These are phyloP conservation scores for Drosophila prosaltans DNA, from an alignment of 1,140 invertebrate genomes.

Conservation along the genomic window DNA sequence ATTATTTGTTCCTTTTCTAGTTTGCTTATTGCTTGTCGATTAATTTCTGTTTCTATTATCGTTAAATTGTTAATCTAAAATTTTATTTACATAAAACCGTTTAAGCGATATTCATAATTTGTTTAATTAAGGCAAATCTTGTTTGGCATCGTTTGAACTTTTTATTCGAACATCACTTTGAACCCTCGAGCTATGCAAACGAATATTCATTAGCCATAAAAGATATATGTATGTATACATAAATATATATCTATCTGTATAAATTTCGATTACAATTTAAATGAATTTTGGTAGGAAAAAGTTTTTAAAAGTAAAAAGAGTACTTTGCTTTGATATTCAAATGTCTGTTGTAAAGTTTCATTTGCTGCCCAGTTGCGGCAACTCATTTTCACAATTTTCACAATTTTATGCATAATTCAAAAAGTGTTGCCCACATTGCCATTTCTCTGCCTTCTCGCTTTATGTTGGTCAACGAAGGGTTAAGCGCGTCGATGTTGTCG, in stretches of 20 bases:
- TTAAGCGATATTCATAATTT: not conserved
- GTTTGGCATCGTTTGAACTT: not conserved
- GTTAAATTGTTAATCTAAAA: not conserved
- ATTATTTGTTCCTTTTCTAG: too few relatives aligned
- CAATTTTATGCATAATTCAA: slow-evolving; percentile 78
- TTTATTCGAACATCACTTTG: not conserved
- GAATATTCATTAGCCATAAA: slow-evolving; percentile 11
- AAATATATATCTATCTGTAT: not conserved
- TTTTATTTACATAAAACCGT: not conserved
- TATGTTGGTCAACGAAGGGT: slow-evolving; percentile 54
- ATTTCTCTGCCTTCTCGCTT: slow-evolving; percentile 1
- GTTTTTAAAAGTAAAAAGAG: slow-evolving; percentile 31
- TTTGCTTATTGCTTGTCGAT: not conserved
- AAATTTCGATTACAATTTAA: slow-evolving; percentile 61
- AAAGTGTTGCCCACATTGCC: slow-evolving; percentile 51
- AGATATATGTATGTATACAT: not conserved
- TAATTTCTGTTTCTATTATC: not conserved
- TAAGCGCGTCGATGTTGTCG: slow-evolving; percentile 28
- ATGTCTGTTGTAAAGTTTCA: slow-evolving; percentile 63
- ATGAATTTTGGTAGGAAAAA: slow-evolving; percentile 46
- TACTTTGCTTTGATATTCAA: slow-evolving; percentile 79
- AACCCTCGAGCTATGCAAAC: not conserved
- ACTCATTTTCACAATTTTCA: slow-evolving; percentile 56
- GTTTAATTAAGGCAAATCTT: slow-evolving; percentile 10
- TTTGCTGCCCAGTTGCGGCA: slow-evolving; percentile 46